Percentiles rank a stretch among this genome's conserved stretches.
Conservation (phyloP, 2,797 vertebrate genomes). For the Cryptoblepharus egeriae region DNA sequence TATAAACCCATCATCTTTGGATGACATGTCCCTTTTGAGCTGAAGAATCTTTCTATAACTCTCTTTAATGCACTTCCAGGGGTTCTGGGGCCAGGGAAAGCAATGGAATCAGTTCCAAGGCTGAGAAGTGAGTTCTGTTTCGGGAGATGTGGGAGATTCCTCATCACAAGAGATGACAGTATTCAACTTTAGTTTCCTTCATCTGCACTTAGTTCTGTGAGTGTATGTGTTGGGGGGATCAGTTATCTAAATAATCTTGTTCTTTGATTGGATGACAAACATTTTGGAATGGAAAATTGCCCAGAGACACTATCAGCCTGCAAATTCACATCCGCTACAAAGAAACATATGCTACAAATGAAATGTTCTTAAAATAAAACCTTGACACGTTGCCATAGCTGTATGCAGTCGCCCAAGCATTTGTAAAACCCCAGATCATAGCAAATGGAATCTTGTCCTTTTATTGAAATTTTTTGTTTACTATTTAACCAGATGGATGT, state of each 20-base stretch:
- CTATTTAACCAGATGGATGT: background rate
- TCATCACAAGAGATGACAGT: background rate
- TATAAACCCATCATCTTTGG: background rate
- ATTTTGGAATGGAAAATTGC: constrained; percentile 50
- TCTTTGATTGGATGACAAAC: constrained; percentile 48
- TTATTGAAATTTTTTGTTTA: constrained; percentile 24
- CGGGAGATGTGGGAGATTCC: background rate
- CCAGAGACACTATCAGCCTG: background rate
- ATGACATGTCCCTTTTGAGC: background rate
- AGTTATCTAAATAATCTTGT: constrained; percentile 36
- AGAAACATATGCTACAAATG: constrained; percentile 52
- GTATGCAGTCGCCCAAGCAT: background rate
- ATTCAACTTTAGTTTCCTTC: background rate
- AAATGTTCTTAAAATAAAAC: constrained; percentile 19
- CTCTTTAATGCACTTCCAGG: background rate
- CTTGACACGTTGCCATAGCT: background rate
- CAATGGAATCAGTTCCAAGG: too few relatives aligned
- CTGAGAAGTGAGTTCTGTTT: background rate
- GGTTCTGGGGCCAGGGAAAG: background rate
- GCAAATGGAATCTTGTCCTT: background rate
- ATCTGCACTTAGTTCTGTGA: background rate
- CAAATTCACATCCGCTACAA: constrained; percentile 39
- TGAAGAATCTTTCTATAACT: background rate
- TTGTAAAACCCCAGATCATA: background rate
- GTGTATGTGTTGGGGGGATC: too few relatives aligned